Base-by-base conservation (phyloP, 1,140 invertebrate genomes). In the Yoshiicerus persimilis region DNA sequence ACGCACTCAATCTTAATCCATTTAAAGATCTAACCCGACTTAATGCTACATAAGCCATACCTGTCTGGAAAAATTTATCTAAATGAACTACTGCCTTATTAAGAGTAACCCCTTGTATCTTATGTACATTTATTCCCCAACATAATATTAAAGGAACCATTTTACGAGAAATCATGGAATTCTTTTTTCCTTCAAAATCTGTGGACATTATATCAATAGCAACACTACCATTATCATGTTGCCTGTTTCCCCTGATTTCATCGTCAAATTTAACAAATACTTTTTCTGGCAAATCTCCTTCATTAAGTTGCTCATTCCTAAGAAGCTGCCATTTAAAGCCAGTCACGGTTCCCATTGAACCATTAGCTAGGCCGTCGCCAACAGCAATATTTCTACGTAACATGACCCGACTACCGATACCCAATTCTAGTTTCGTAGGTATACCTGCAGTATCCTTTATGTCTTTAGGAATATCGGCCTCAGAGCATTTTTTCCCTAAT, bases 1-100 rank as follows among this genome's bases (percentile, higher is more conserved):
- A n/a, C 4, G 47, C 5, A 56, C 11, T 9, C 11, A 56, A 56
- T 4, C 47, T 13, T 9, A 56, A 20, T 4, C 47, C 47, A 9
- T 20, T 20, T 9, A 56, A 20, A 20, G 6, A 9, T n/a, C 16
- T 56, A 56, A 56, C 47, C 27, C 89, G 36, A 83, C 90, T 90
- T 23, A 90, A 56, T 11, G 90, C 85, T 10, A 89, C 87, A 80
- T 91, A 90, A n/a, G 88, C 86, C 83, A 90, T 86, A 16, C 86
- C 88, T 75, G 47, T 85, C 16, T 80, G 77, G 70, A 90, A 89
- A 20, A 88, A 41, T 27, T 85, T 86, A n/a, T 83, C 80, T 34
- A 90, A 32, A 84, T 90, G 70, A 30, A 90, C 25, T 16, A 90
- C 84, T 3, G 90, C 90, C 36, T 87, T 70, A 9, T 3, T 56